phyloP scores from a whole-genome alignment of 2,888 invertebrate species.

The Romanomermis culicivorax region DNA sequence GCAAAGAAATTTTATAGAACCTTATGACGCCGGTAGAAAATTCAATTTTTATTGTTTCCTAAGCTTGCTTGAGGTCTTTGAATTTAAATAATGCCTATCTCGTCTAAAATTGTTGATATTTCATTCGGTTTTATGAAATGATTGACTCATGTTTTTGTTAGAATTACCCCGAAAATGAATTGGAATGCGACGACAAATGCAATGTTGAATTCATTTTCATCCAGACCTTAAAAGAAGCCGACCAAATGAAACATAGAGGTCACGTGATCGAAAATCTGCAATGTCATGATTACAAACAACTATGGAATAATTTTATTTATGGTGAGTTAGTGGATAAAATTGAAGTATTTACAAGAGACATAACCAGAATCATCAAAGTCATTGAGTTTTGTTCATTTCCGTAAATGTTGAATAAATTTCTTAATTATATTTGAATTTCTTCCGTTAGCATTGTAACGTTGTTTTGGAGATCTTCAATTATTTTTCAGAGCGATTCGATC shows the following conservation, averaged over 20 bases:
- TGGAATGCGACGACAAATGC: constrained; percentile 62
- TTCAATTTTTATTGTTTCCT: no score
- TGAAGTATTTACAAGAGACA: background rate
- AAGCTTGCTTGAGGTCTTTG: no score
- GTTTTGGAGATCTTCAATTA: background rate
- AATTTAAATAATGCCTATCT: background rate
- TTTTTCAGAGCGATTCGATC: constrained; percentile 75
- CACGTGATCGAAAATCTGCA: constrained; percentile 35
- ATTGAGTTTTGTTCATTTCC: background rate
- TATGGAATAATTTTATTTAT: constrained; percentile 81
- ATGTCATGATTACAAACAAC: constrained; percentile 81
- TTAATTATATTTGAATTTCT: no score
- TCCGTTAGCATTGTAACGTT: background rate
- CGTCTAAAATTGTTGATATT: background rate
- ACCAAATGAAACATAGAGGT: constrained; percentile 81
- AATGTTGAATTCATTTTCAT: constrained; percentile 78
- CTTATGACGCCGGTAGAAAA: no score
- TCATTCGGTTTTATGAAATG: background rate
- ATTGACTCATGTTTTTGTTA: constrained; percentile 31
- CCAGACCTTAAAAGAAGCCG: constrained; percentile 88
- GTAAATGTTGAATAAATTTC: no score
- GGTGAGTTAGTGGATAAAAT: constrained; percentile 40
- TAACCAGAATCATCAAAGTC: background rate
- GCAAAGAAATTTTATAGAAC: no score
- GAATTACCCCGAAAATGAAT: constrained; percentile 66